phyloP scores from a whole-genome alignment of 2,113 vertebrate species.

The Malaclemys terrapin region DNA sequence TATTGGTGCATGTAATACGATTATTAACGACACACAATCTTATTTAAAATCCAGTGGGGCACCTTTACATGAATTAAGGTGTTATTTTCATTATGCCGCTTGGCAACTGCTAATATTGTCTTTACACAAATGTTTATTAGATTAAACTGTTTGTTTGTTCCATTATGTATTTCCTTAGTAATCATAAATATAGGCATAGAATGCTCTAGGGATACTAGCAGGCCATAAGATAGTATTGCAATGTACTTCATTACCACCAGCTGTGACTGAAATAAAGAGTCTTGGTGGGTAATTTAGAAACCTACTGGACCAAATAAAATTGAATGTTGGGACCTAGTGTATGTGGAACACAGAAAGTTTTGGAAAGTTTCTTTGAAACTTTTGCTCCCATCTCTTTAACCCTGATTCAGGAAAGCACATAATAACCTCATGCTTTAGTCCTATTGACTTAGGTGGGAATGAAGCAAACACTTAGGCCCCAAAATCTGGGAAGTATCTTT shows the following conservation, averaged over 20 bases:
- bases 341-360: background rate
- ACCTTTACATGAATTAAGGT: background rate
- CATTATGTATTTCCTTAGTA: constrained; percentile 17
- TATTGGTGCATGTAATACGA: accelerated
- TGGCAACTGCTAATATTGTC: background rate
- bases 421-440: accelerated
- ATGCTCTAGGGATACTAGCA: background rate
- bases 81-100: background rate
- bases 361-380: accelerated
- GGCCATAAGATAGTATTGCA: background rate
- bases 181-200: constrained; percentile 2
- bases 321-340: background rate
- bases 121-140: constrained; percentile 12
- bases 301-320: constrained; percentile 60
- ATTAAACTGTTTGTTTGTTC: constrained; percentile 34
- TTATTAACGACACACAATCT: background rate
- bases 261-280: constrained; percentile 68
- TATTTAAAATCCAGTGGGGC: background rate
- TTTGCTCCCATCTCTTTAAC: background rate
- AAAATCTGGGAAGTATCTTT: no score
- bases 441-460: background rate
- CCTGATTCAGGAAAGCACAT: accelerated
- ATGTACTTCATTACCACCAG: constrained; percentile 43
- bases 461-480: background rate
- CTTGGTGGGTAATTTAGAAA: constrained; percentile 72